phyloP scores from a whole-genome alignment of 2,113 vertebrate species.

The Pelobates fuscus region DNA sequence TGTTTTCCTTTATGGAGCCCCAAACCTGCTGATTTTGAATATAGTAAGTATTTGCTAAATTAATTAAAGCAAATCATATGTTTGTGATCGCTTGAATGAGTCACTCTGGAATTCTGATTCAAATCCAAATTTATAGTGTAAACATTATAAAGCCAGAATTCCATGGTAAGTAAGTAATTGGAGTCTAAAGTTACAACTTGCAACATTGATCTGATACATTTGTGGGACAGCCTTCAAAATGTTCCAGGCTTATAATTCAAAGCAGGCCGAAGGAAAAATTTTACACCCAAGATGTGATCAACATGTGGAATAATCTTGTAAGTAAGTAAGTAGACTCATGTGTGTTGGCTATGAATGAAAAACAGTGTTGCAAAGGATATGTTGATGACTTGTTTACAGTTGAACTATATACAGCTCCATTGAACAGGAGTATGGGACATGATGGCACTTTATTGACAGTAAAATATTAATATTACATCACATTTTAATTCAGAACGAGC shows the following conservation, averaged over 20 bases:
- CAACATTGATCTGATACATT: constrained; percentile 45
- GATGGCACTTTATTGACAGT: too few relatives aligned
- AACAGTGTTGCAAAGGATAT: constrained; percentile 7
- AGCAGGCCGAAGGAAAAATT: constrained; percentile 39
- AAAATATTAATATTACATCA: too few relatives aligned
- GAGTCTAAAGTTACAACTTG: constrained; percentile 42
- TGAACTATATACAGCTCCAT: constrained; percentile 4
- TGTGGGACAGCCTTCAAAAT: constrained; percentile 35
- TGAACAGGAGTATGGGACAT: too few relatives aligned
- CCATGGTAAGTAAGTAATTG: constrained; percentile 48
- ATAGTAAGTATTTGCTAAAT: constrained; percentile 27
- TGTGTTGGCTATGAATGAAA: constrained; percentile 18
- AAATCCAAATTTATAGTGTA: constrained; percentile 46
- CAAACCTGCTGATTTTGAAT: constrained; percentile 9
- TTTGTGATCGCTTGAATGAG: constrained; percentile 36
- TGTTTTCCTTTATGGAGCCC: constrained; percentile 5
- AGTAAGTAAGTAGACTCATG: constrained; percentile 42
- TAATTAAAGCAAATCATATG: constrained; percentile 42
- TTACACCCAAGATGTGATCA: constrained; percentile 48
- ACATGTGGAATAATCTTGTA: constrained; percentile 49
- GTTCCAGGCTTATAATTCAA: constrained; percentile 43
- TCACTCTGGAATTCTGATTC: constrained; percentile 46
- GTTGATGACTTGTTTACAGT: constrained; percentile 40
- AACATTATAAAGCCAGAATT: constrained; percentile 48
- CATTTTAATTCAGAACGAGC: too few relatives aligned